Base-by-base conservation (phyloP, 2,888 invertebrate species). In the Eupithecia insigniata region DNA sequence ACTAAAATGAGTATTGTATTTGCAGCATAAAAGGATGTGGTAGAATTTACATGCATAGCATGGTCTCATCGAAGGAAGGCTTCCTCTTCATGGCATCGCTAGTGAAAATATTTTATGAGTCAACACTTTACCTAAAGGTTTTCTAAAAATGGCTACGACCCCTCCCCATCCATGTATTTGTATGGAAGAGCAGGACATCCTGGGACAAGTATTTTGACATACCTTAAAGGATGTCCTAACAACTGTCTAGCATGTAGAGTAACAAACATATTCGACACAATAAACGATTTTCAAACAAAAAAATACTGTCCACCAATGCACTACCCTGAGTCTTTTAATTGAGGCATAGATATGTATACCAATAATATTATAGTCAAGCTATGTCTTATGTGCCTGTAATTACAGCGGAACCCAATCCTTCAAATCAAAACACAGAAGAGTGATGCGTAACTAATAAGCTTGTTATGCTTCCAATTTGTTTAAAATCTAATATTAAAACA, bases 1-100 rank as follows among this genome's bases (percentile, higher is more conserved):
- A 85, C 88, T 78, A 87, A 87, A 77, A 77, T 73, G 76, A 72
- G 81, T 84, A 82, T 84, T 85, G 89, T 90, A 91, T 83, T 60
- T 60, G 87, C 87, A 87, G 82, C 86, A 81, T 85, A 88, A 64
- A 85, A 92, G 93, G 93, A 93, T 92, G 92, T 89, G 80, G 80
- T 77, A 80, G 82, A 88, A 92, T 93, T 92, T 90, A 89, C 89
- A 93, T 93, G 89, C 93, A 81, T 67, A 85, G 82, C 87, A 87
- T 82, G 87, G 80, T 78, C 82, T 72, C 69, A 46, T 60, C 67
- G 69, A 65, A 71, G 73, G 70, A 66, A 70, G 67, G 51, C 26
- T 26, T 51, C 74, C 72, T 77, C 71, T 72, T 70, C 60, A 67
- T 75, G 73, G 43, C 55, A 67, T 71, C 79, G 79, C 72, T 76